Base-by-base conservation (phyloP, 2,888 invertebrate genomes). In the Dicranocentrus wangi region DNA sequence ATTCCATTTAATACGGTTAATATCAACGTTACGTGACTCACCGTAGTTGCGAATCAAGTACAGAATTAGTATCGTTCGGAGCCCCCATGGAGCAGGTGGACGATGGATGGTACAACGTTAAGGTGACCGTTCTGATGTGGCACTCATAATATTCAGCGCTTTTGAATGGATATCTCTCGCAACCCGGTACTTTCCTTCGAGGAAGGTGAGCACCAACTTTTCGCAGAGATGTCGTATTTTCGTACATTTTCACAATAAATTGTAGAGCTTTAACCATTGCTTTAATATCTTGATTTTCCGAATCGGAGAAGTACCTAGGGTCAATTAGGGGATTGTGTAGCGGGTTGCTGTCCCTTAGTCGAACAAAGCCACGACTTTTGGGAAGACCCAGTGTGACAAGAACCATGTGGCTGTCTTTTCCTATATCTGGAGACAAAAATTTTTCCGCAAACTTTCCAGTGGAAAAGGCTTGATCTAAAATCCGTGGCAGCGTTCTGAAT, bases 271-370 rank as follows among this genome's bases (percentile, higher is more conserved):
- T 70, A 21, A 82, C 17, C 55, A 82, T 66, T 13, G 19, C 39
- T 1, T 68, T 27, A 2, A 82, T 25, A 43, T 82, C 82, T 10
- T 47, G 61, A n/a, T 55, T 53, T 15, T 60, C n/a, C 1, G 55
- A 42, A 68, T 82, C 82, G 39, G 72, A 58, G 39, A 61, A 82
- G 53, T 82, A 82, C 19, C 51, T 72, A 2, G 82, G 82, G 23
- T 73, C 23, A 25, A 78, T 73, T 0, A 82, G 28, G 1, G 82
- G 82, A 10, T 32, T 10, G 1, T 55, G 42, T 5, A 25, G 13
- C 0, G 82, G 78, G 17, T 78, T 28, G 0, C 8, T 27, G 23
- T 63, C 51, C 21, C 28, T 1, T 1, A 82, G 69, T 32, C 42
- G 15, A 7, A 82, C 17, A 13, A 28, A 68, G 7, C 82, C 82